phyloP scores from a whole-genome alignment of 2,888 invertebrate species.

The Cactoblastis cactorum region DNA sequence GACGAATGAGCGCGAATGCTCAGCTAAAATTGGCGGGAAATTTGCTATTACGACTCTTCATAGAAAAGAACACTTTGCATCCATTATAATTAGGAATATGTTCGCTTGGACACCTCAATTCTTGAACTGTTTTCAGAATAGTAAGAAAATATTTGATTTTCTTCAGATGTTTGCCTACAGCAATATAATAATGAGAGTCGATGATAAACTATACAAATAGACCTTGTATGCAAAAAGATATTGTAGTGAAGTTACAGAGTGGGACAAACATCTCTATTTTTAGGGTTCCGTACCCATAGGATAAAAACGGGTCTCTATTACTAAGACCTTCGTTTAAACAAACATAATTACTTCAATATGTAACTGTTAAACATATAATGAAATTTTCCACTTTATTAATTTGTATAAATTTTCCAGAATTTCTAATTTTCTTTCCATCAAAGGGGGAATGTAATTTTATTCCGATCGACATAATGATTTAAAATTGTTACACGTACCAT shows the following conservation, averaged over 20 bases:
- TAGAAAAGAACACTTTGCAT: slow-evolving; percentile 2
- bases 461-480: not conserved
- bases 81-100: slow-evolving; percentile 1
- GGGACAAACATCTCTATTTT: too few species aligned
- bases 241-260: too few species aligned
- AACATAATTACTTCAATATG: too few species aligned
- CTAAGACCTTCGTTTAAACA: too few species aligned
- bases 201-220: not conserved
- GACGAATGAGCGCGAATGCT: slow-evolving; percentile 43
- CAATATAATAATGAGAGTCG: not conserved
- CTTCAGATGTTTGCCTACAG: not conserved
- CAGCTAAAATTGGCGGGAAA: slow-evolving; percentile 21
- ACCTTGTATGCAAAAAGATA: too few species aligned
- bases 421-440: not conserved
- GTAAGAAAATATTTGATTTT: not conserved
- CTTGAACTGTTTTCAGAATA: not conserved
- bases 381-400: too few species aligned
- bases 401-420: too few species aligned
- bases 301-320: too few species aligned
- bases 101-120: not conserved
- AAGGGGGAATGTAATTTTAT: not conserved
- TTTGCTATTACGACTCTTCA: not conserved
- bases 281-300: too few species aligned
- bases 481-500: not conserved
- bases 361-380: too few species aligned